Evolutionary conservation across 1,140 invertebrate genomes (phyloP).

Genomic region (Stenopsyche tienmushanensis): DNA sequence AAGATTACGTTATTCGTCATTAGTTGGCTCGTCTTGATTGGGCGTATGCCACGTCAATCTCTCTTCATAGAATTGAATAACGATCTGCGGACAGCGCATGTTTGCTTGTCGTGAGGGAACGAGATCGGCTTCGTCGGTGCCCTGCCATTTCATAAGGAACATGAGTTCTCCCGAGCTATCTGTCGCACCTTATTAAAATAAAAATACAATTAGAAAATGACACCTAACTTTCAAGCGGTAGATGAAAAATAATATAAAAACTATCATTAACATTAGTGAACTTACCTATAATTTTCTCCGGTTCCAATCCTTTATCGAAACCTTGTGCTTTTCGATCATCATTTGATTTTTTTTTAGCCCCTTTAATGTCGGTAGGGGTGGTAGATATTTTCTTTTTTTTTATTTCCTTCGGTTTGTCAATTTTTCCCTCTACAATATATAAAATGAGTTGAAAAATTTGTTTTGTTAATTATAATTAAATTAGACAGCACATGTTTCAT

Average conservation of each 20-base stretch:
- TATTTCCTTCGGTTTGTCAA: conserved; percentile 47
- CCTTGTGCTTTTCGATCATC: conserved; percentile 68
- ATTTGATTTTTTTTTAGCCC: conserved; percentile 55
- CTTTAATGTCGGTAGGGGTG: conserved; percentile 54
- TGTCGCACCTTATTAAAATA: conserved; percentile 67
- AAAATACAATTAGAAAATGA: no score
- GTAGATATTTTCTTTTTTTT: conserved; percentile 51
- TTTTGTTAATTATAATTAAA: neutral
- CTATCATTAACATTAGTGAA: conserved; percentile 5
- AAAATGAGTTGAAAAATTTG: neutral
- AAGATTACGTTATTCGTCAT: conserved; percentile 46
- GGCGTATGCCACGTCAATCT: conserved; percentile 91
- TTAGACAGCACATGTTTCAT: no score
- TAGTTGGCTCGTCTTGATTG: conserved; percentile 58
- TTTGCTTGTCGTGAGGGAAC: conserved; percentile 91
- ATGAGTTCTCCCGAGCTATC: conserved; percentile 93
- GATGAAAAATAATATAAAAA: conserved; percentile 21
- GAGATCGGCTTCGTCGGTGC: conserved; percentile 91
- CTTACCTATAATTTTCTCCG: conserved; percentile 86
- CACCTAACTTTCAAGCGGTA: conserved; percentile 3
- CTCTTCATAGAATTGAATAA: conserved; percentile 96
- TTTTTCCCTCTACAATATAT: conserved; percentile 48
- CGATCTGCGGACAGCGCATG: conserved; percentile 89
- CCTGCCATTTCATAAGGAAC: conserved; percentile 98
- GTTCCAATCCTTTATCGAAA: conserved; percentile 87